Evolutionary conservation across 2,113 vertebrate species (phyloP), one percentile per base, ranked within the genome.

Genomic region (Polyodon spathula): DNA sequence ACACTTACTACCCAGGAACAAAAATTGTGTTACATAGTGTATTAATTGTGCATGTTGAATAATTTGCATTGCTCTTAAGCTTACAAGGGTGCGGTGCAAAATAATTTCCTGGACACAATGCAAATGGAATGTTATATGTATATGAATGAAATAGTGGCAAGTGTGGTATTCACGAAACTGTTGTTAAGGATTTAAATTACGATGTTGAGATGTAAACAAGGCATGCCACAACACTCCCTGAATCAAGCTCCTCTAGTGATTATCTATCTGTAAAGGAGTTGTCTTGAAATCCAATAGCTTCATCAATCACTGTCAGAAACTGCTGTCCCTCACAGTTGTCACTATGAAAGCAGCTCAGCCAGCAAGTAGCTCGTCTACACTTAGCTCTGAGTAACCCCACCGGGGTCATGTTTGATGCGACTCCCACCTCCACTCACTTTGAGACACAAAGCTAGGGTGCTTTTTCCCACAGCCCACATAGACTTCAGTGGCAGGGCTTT

Each of bases 401-500:
- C 17, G 7, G 27, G 51, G 60, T 62, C 54, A 63, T 27, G 16
- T 63, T 56, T 53, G 58, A 41, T 0, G n/a, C 8, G 37, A 54
- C 54, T 64, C 6, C 0, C 14, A 27, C 50, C 66, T 56, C 50
- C 71, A 72, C 60, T 72, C 68, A 70, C 58, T 41, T 46, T 48
- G 37, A 17, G 51, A 60, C 59, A 77, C 73, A 78, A 79, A 75
- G 65, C 51, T 48, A 61, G 1, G 46, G 14, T 6, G 12, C 48
- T 50, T 50, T 44, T 50, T 50, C 48, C 48, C 48, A 50, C 48
- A 80, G 17, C 55, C 64, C 16, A n/a, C 65, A n/a, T 27, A 66
- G 66, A 69, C 73, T 65, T 56, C 16, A 44, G n/a, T 67, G 62
- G 68, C 56, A 74, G 79, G 44, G 66, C 69, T 70, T 71, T 72